These are phyloP conservation scores for Eurystomus gularis DNA, from an alignment of 2,113 vertebrate genomes.

Conservation along the genomic window DNA sequence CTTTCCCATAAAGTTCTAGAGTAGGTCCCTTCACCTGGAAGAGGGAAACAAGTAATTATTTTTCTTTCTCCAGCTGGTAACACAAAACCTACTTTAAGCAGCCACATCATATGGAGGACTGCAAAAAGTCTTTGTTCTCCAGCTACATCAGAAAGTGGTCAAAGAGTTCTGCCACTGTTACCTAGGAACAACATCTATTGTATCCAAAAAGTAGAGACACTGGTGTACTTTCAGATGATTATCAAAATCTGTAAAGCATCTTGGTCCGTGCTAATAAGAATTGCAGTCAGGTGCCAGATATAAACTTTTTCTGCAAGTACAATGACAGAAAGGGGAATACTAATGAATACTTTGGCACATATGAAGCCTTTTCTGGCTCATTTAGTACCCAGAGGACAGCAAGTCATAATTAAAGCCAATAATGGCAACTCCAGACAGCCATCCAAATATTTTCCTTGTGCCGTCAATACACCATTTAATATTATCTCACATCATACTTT, in stretches of 20 bases:
- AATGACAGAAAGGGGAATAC: conserved; percentile 73
- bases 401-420: conserved; percentile 78
- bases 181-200: not conserved
- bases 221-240: conserved; percentile 63
- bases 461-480: conserved; percentile 66
- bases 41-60: not conserved
- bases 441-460: conserved; percentile 76
- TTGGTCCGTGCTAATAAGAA: conserved; percentile 49
- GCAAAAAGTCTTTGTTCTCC: not conserved
- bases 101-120: not conserved
- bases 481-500: conserved; percentile 70
- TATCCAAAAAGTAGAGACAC: conserved; percentile 32
- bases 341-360: conserved; percentile 77
- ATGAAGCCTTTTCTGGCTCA: conserved; percentile 71
- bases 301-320: conserved; percentile 69
- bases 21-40: not conserved
- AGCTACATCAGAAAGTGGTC: not conserved
- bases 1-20: not conserved
- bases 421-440: conserved; percentile 77
- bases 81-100: not conserved
- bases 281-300: conserved; percentile 66
- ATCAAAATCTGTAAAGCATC: conserved; percentile 68
- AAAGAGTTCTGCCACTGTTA: conserved; percentile 9
- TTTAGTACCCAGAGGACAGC: conserved; percentile 74
- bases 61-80: not conserved